Conservation (phyloP, 2,113 vertebrate species). For the Pionites leucogaster region DNA sequence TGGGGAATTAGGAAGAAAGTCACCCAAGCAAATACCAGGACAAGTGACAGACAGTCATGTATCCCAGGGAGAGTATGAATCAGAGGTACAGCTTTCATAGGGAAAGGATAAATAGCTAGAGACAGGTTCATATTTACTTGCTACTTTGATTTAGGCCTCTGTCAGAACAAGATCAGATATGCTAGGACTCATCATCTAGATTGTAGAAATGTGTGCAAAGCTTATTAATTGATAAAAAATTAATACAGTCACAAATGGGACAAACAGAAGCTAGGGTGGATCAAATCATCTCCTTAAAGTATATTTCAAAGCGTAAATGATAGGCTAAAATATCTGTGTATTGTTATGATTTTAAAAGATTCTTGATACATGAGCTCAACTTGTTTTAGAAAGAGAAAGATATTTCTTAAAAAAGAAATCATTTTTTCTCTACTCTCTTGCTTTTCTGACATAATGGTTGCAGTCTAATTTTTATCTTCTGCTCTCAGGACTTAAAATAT, state of each 20-base stretch:
- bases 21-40: neutral
- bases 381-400: neutral
- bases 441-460: neutral
- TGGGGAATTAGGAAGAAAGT: neutral
- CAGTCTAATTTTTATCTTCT: neutral
- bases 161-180: neutral
- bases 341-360: neutral
- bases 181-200: neutral
- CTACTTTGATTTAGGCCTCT: neutral
- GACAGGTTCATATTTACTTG: neutral
- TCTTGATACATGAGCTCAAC: neutral
- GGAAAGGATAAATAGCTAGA: neutral
- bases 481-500: neutral
- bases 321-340: neutral
- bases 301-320: neutral
- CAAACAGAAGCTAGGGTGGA: neutral
- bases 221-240: neutral
- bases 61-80: neutral
- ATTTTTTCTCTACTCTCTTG: neutral
- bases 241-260: neutral
- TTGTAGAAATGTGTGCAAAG: neutral
- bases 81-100: neutral
- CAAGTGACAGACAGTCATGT: fast-evolving
- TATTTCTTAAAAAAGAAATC: fast-evolving
- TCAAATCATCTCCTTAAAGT: neutral